These are phyloP conservation scores for Dysdera silvatica DNA, from an alignment of 1,140 invertebrate genomes.

Conservation along the genomic window DNA sequence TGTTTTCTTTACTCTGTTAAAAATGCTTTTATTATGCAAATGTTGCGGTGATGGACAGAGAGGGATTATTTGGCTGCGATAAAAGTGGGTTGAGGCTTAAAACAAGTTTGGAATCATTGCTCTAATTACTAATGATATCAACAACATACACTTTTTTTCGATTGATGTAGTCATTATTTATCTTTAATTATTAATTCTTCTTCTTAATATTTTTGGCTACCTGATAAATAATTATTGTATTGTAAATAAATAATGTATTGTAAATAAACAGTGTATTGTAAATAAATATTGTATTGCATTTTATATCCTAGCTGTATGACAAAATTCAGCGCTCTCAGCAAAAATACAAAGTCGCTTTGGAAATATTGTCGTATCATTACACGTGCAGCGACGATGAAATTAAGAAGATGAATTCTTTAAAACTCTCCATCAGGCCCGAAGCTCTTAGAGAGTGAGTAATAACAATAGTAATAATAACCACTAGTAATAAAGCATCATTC, in stretches of 20 bases:
- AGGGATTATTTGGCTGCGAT: too few species aligned
- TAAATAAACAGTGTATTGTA: background rate
- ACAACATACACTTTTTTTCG: too few species aligned
- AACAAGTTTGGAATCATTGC: too few species aligned
- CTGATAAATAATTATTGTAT: background rate
- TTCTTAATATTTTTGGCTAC: background rate
- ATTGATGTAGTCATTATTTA: too few species aligned
- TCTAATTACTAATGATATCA: too few species aligned
- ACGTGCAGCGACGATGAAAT: slow-evolving; percentile 65
- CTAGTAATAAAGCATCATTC: background rate
- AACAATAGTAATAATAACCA: background rate
- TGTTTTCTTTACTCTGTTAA: too few species aligned
- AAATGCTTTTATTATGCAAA: too few species aligned
- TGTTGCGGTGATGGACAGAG: too few species aligned
- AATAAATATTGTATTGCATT: slow-evolving; percentile 1
- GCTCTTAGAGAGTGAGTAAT: slow-evolving; percentile 18
- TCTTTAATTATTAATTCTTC: too few species aligned
- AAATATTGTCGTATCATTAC: slow-evolving; percentile 75
- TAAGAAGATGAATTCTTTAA: slow-evolving; percentile 41
- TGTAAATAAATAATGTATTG: background rate
- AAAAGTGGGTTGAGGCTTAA: too few species aligned
- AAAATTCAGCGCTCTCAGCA: slow-evolving; percentile 73
- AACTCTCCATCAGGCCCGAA: slow-evolving; percentile 24
- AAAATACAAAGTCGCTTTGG: slow-evolving; percentile 70
- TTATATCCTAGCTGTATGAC: slow-evolving; percentile 58